phyloP scores from a whole-genome alignment of 2,888 invertebrate genomes.

The Nephrotoma appendiculata region DNA sequence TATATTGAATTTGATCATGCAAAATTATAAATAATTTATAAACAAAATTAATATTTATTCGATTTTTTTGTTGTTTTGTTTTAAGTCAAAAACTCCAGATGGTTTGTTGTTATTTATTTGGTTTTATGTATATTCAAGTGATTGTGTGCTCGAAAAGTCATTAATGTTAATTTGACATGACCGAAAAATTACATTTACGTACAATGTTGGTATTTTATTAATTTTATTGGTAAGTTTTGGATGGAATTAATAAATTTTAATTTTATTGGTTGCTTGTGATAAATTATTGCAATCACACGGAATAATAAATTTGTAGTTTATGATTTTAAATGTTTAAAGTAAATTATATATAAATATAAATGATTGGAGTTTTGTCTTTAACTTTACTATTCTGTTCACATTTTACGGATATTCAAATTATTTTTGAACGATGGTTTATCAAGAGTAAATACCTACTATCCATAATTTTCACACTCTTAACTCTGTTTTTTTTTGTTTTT shows the following conservation, averaged over 20 bases:
- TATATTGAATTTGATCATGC: background rate
- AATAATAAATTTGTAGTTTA: background rate
- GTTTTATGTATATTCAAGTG: background rate
- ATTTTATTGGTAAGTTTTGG: background rate
- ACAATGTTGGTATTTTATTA: background rate
- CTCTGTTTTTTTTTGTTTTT: too few species aligned
- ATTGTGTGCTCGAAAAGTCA: background rate
- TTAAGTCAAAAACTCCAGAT: background rate
- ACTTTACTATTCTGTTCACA: too few species aligned
- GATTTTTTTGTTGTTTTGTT: background rate
- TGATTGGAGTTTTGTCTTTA: too few species aligned
- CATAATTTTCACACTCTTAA: too few species aligned
- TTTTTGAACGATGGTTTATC: too few species aligned
- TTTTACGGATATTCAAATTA: too few species aligned
- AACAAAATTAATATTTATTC: background rate
- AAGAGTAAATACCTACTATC: too few species aligned
- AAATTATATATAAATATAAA: background rate
- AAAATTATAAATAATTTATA: background rate
- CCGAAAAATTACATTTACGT: background rate
- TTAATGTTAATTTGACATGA: background rate
- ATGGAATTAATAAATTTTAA: background rate
- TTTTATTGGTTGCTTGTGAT: background rate
- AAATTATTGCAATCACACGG: background rate
- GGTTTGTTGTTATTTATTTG: background rate
- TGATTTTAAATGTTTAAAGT: background rate